Evolutionary conservation across 2,797 vertebrate species (phyloP), one percentile per base, ranked within the genome.

Genomic region (Prionace glauca): DNA sequence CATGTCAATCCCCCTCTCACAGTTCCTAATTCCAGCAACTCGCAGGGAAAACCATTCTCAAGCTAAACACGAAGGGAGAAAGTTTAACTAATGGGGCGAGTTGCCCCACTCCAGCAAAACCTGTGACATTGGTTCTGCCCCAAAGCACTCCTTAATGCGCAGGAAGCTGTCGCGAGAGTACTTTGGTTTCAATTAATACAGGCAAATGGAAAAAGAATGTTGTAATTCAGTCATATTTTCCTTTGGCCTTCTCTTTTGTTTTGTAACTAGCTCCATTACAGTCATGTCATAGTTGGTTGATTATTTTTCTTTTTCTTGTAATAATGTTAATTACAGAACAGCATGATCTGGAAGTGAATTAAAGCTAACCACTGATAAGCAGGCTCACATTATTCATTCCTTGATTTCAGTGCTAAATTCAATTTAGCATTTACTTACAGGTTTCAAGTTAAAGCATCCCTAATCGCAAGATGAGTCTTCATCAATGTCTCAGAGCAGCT

Each of bases 161-260:
- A 7, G 14, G 22, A 41, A 84, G 41, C 81, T 84, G 20, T 24
- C 20, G 8, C 45, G 10, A 84, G 81, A 45, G 20, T 45, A 41
- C 41, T 45, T 24, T 41, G 36, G 24, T 92, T 36, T 92, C 62
- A 92, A 69, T 69, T 69, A 24, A 67, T 69, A 24, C n/a, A 41
- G 26, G n/a, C 10, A 41, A 92, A 24, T 69, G 41, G 36, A 69
- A 69, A 20, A 69, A 14, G 20, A 92, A 41, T 20, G 41, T 32
- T 65, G n/a, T n/a, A 91, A 91, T 22, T 65, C 60, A 67, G 16
- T 62, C 62, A 65, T 24, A 10, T 69, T 92, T 41, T n/a, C 90
- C 69, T 92, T 92, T n/a, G 90, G 41, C 65, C n/a, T 11, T 92
- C 90, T 10, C 32, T 91, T 69, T 91, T 91, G 88, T n/a, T 36